Evolutionary conservation across 1,140 invertebrate species (phyloP), one percentile per base, ranked within the genome.

Genomic region (Drosophila busckii): DNA sequence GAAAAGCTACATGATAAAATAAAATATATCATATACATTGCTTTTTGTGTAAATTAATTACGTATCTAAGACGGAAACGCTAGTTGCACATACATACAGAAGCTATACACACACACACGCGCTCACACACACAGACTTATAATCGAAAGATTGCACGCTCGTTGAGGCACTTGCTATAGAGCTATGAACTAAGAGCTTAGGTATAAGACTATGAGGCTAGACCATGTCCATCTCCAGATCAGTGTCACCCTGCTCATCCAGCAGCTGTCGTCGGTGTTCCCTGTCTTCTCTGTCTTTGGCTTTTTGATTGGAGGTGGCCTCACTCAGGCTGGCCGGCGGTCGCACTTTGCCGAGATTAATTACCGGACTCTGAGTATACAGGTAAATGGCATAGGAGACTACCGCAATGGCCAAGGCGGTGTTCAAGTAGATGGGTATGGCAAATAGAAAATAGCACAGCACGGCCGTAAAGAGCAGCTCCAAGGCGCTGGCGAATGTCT

Each of bases 401-500:
- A 97, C 92, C 28, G 88, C 88, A 59, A 98, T 97, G 3, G 96
- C 93, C 38, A 95, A 58, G 1, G 94, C 87, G 2, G 97, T 98
- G 70, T 94, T 96, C 10, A 92, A 84, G 84, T 95, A 92, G 62
- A 98, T 94, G 4, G 94, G 90, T 87, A 97, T 97, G 58, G 90
- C 91, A 87, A 99, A 98, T 32, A 98, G 90, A 25, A 98, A 88
- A 90, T 94, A 97, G 76, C 95, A 96, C 0, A 98, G 89, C 3
- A 98, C 88, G 5, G 97, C 97, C 3, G 96, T 98, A 70, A 98
- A 95, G 22, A 97, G 89, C 7, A 98, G 88, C 88, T 99, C 97
- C 58, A 98, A 89, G 19, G 96, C 96, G 89, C 95, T 96, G 1
- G 97, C 97, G 89, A 98, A 98, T 4, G 95, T 97, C 89, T 99